A percentile compares a stretch with the other conserved stretches of the same genome.
Evolutionary conservation across 2,113 vertebrate species (phyloP).

Genomic region (Smithornis capensis): DNA sequence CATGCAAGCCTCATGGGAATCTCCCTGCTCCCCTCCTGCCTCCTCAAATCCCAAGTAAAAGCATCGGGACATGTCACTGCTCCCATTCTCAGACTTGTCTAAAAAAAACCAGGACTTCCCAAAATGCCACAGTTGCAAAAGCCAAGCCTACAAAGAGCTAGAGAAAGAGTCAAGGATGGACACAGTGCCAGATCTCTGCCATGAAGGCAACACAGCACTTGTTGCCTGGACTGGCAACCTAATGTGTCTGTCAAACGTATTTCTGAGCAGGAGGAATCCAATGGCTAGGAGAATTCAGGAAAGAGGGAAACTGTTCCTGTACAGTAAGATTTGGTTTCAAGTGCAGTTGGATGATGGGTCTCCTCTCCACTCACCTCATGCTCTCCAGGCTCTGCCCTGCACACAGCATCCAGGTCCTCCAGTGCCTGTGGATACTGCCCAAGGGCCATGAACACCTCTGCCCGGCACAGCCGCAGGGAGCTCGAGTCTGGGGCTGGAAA

Average conservation of each 20-base stretch:
- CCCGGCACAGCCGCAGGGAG: slow-evolving; percentile 74
- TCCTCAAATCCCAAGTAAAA: background rate
- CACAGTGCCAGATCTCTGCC: rapidly evolving
- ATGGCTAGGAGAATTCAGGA: background rate
- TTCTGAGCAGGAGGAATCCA: background rate
- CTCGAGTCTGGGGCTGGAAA: slow-evolving; percentile 72
- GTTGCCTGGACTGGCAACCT: background rate
- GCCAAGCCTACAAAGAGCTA: background rate
- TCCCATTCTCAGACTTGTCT: background rate
- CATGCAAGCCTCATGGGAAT: rapidly evolving
- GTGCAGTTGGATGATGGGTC: rapidly evolving
- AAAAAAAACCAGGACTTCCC: background rate
- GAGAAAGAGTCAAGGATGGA: background rate
- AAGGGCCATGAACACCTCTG: slow-evolving; percentile 74
- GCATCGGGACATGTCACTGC: rapidly evolving
- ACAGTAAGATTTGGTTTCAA: background rate
- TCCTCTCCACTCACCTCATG: slow-evolving; percentile 71
- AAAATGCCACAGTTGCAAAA: background rate
- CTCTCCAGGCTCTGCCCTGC: slow-evolving; percentile 75
- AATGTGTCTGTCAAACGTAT: background rate
- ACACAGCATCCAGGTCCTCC: slow-evolving; percentile 80
- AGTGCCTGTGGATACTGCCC: slow-evolving; percentile 71
- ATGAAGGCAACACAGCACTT: background rate
- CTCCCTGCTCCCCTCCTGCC: background rate
- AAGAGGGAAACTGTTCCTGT: background rate